Percentiles rank a stretch among this genome's conserved stretches.
These are phyloP conservation scores for Clarias fuscus DNA, from an alignment of 2,797 vertebrate genomes.

Conservation along the genomic window DNA sequence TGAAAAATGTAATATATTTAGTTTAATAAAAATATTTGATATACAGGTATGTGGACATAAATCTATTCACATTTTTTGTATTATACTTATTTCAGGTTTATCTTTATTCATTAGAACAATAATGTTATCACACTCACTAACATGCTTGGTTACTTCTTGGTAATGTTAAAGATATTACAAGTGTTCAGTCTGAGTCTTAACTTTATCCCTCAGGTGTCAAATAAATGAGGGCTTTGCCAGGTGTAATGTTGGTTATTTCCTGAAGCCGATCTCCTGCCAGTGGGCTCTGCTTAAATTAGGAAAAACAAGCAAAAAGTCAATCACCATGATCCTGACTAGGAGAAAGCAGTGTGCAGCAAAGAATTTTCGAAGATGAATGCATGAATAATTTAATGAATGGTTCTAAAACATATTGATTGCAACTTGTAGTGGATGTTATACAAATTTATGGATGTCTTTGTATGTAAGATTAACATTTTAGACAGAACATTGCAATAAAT, in stretches of 20 bases:
- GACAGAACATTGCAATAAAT: conserved; percentile 26
- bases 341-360: conserved; percentile 7
- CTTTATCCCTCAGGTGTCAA: neutral
- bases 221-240: neutral
- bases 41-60: neutral
- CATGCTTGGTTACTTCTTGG: neutral
- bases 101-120: neutral
- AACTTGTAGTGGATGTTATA: neutral
- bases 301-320: neutral
- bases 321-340: neutral
- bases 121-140: neutral
- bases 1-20: neutral
- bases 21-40: neutral
- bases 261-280: neutral
- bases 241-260: neutral
- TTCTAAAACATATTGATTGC: conserved; percentile 11
- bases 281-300: neutral
- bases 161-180: conserved; percentile 3
- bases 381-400: neutral
- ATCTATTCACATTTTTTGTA: neutral
- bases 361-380: neutral
- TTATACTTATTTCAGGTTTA: neutral
- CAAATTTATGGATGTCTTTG: conserved; percentile 13
- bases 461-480: conserved; percentile 11
- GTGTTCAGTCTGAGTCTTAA: neutral